Percentiles rank a stretch among this genome's conserved stretches.
Evolutionary conservation across 2,888 invertebrate genomes (phyloP).

Genomic region (Acleris cristana): DNA sequence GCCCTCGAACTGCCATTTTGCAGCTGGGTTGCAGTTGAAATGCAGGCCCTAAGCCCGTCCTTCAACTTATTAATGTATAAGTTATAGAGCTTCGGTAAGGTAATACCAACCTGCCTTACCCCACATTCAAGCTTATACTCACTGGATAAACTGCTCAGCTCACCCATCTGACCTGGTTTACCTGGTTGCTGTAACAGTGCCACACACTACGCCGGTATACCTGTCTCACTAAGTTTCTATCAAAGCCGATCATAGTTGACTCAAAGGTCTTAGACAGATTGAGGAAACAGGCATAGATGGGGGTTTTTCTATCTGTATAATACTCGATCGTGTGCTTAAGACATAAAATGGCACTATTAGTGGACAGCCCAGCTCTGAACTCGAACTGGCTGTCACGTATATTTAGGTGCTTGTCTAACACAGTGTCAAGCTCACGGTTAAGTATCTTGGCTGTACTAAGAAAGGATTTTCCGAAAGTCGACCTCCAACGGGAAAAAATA

Average conservation of each 20-base stretch:
- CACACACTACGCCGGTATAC: neutral
- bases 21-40: no score
- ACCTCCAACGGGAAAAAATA: no score
- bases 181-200: neutral
- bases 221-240: neutral
- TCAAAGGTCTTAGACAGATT: neutral
- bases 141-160: slow-evolving; percentile 5
- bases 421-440: no score
- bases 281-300: neutral
- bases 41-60: no score
- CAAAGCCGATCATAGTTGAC: neutral
- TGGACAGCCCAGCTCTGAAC: no score
- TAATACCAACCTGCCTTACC: neutral
- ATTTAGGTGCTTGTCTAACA: no score
- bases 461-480: no score
- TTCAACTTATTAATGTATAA: neutral
- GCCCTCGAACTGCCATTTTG: no score
- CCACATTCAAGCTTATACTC: slow-evolving; percentile 7
- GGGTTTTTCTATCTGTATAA: no score
- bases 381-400: no score
- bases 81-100: neutral
- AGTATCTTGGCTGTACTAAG: no score
- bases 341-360: neutral
- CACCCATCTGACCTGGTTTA: slow-evolving; percentile 9
- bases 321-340: neutral